These are phyloP conservation scores for Leucoma salicis DNA, from an alignment of 2,888 invertebrate species.

Conservation along the genomic window DNA sequence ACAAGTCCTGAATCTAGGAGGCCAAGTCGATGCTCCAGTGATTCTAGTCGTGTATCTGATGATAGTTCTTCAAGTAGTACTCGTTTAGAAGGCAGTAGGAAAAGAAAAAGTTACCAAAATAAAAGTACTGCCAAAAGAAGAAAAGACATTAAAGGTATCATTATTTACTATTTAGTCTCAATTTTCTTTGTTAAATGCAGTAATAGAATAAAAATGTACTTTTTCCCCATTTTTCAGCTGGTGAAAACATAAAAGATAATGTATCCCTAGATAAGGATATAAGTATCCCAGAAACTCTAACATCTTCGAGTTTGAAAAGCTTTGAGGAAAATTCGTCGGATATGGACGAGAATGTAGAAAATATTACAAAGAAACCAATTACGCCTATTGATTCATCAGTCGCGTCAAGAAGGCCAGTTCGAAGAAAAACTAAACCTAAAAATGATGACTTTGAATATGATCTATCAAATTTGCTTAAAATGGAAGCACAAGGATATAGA, in stretches of 20 bases:
- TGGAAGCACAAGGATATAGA: conserved; percentile 75
- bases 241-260: conserved; percentile 44
- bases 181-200: too few relatives aligned
- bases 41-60: conserved; percentile 70
- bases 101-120: conserved; percentile 55
- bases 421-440: conserved; percentile 84
- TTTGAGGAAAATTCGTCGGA: conserved; percentile 78
- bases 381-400: conserved; percentile 37
- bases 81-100: conserved; percentile 53
- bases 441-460: conserved; percentile 89
- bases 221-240: conserved; percentile 45
- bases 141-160: conserved; percentile 51
- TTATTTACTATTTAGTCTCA: background rate
- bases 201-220: background rate
- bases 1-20: conserved; percentile 61
- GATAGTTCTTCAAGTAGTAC: conserved; percentile 69
- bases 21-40: conserved; percentile 71
- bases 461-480: conserved; percentile 81
- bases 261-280: conserved; percentile 39
- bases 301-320: conserved; percentile 49
- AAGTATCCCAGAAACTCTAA: conserved; percentile 42
- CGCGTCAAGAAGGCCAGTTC: conserved; percentile 80
- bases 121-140: conserved; percentile 51
- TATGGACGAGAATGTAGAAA: conserved; percentile 65
- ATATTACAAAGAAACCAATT: conserved; percentile 42